phyloP scores from a whole-genome alignment of 2,888 invertebrate species.

The Electrophaes corylata region DNA sequence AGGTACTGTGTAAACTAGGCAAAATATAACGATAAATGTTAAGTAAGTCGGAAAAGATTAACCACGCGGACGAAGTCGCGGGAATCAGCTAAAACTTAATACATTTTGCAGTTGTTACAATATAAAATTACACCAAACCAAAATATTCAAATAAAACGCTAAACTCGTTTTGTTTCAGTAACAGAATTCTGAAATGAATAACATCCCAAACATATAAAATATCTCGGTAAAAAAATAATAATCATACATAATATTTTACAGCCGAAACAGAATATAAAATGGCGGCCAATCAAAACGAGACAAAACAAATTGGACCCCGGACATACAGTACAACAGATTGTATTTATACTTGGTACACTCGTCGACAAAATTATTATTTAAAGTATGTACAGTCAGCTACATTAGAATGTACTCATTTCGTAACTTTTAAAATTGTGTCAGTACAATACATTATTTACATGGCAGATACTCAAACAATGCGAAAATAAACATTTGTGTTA shows the following conservation, averaged over 20 bases:
- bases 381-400: too few relatives aligned
- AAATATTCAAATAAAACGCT: conserved; percentile 11
- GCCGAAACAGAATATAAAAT: conserved; percentile 41
- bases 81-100: too few relatives aligned
- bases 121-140: conserved; percentile 2
- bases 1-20: too few relatives aligned
- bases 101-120: background rate
- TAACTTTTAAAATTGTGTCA: too few relatives aligned
- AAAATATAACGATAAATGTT: too few relatives aligned
- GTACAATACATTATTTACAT: too few relatives aligned
- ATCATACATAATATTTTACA: conserved; percentile 41
- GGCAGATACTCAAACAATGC: too few relatives aligned
- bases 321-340: conserved; percentile 29
- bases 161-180: conserved; percentile 13
- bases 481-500: too few relatives aligned
- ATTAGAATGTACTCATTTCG: too few relatives aligned
- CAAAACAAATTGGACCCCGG: conserved; percentile 37
- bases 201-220: conserved; percentile 35
- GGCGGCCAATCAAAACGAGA: conserved; percentile 42
- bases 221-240: conserved; percentile 38
- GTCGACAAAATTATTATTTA: background rate
- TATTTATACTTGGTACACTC: conserved; percentile 15
- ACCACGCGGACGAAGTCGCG: too few relatives aligned
- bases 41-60: too few relatives aligned
- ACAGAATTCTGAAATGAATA: conserved; percentile 28